phyloP scores from a whole-genome alignment of 2,797 vertebrate species.

The Borostomias antarcticus region DNA sequence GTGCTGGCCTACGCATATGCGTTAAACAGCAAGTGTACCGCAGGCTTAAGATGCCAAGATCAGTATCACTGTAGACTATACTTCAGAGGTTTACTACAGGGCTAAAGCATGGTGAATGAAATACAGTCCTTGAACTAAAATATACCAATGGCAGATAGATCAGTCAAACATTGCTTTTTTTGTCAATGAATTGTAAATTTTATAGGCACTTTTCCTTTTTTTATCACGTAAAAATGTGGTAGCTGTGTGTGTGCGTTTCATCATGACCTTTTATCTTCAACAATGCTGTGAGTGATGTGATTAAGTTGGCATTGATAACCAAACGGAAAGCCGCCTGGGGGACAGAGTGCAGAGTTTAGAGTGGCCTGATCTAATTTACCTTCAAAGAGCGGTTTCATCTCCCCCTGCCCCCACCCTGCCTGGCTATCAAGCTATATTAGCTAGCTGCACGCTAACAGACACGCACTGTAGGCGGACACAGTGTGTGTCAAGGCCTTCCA shows the following conservation, averaged over 20 bases:
- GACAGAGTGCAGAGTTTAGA: not conserved
- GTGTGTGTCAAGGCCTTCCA: not conserved
- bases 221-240: not conserved
- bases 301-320: conserved; percentile 23
- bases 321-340: conserved; percentile 9
- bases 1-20: no score
- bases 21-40: no score
- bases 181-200: no score
- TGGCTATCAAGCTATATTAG: not conserved
- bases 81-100: no score
- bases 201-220: not conserved
- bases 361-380: conserved; percentile 19
- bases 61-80: no score
- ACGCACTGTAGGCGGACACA: conserved; percentile 1
- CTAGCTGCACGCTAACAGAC: conserved; percentile 6
- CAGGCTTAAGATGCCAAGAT: no score
- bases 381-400: conserved; percentile 13
- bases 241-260: conserved; percentile 14
- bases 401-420: not conserved
- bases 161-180: no score
- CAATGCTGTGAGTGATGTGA: conserved; percentile 35
- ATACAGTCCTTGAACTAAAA: no score
- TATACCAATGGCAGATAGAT: no score
- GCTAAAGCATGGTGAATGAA: no score
- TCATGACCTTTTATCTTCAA: not conserved